Evolutionary conservation across 2,797 vertebrate species (phyloP), one percentile per base, ranked within the genome.

Genomic region (Chrysolophus pictus): DNA sequence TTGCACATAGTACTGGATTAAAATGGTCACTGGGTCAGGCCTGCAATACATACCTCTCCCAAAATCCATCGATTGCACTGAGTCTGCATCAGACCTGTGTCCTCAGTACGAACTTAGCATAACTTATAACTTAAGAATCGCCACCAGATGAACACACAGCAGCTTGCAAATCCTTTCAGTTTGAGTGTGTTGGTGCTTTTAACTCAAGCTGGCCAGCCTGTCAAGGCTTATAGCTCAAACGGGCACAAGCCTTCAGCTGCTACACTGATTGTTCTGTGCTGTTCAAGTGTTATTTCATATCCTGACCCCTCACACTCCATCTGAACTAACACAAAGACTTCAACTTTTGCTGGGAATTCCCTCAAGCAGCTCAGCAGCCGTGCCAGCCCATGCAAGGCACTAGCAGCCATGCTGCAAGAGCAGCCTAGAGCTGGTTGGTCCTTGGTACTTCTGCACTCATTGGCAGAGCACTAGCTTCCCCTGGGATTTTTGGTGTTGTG

Each of bases 381-480:
- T 3, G 0, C 49, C 69, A 75, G 46, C 33, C 59, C 74, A 83
- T 2, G 0, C 0, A 0, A 24, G 18, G 18, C 29, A 70, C 10
- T 28, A 41, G 35, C 9, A 71, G 31, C 15, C 26, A 18, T 0
- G 0, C 4, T 56, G 47, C 44, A 60, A 60, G 68, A 70, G 22
- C 23, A 63, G 5, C 6, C 60, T 19, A 7, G 42, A 29, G 18
- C 18, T 44, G 18, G 22, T 33, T 67, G 11, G 41, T 56, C 22
- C 29, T 26, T 46, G 63, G 37, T 1, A 0, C 31, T 33, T n/a
- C 12, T 75, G 5, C 7, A 3, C n/a, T 55, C 37, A 14, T 23
- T 44, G 31, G 42, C 33, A 11, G 14, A 56, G 8, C 0, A 0
- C 1, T 59, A 28, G 23, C 29, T 72, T 67, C n/a, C 62, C 23